These are phyloP conservation scores for Andrena camellia DNA, from an alignment of 2,888 invertebrate genomes.

Conservation along the genomic window DNA sequence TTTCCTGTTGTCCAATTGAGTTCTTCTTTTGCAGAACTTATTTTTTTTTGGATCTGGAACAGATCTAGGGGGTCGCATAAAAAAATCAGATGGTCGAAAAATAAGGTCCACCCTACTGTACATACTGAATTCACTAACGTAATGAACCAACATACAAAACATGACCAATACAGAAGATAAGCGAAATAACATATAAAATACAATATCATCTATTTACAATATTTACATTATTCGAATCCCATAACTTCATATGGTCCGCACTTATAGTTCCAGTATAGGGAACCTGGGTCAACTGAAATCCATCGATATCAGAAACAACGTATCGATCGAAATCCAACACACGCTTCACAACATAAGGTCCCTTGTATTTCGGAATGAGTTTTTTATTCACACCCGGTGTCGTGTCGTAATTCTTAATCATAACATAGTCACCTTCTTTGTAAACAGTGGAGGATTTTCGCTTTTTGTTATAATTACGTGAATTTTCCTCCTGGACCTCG, in stretches of 20 bases:
- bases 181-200: too few species aligned
- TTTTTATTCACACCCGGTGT: slow-evolving; percentile 4
- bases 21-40: too few species aligned
- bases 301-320: background rate
- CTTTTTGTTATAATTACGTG: background rate
- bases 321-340: slow-evolving; percentile 11
- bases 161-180: too few species aligned
- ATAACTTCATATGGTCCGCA: background rate
- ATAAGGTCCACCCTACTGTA: too few species aligned
- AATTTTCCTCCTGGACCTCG: background rate
- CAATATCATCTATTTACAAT: too few species aligned
- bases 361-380: slow-evolving; percentile 1
- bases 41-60: too few species aligned
- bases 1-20: too few species aligned
- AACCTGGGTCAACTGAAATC: slow-evolving; percentile 4
- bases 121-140: too few species aligned
- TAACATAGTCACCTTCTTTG: background rate
- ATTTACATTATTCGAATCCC: too few species aligned
- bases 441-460: background rate
- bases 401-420: background rate
- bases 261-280: background rate
- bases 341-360: background rate
- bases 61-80: too few species aligned
- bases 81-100: too few species aligned
- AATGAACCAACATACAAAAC: too few species aligned